Evolutionary conservation across 2,888 invertebrate genomes (phyloP).

Genomic region (Malacosoma neustria): DNA sequence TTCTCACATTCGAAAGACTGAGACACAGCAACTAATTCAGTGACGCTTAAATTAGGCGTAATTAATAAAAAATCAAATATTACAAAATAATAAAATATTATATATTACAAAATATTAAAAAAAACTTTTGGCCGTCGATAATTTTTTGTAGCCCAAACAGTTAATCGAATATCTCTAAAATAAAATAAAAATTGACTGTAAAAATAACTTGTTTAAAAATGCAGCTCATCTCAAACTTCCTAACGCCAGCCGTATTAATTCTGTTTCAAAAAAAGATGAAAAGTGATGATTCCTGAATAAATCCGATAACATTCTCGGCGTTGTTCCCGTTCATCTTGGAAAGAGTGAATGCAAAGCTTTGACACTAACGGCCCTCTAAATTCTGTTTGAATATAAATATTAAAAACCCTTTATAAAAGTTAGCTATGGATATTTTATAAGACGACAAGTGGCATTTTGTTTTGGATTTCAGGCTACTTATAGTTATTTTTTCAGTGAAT

Average conservation of each 20-base stretch:
- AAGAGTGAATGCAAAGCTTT: conserved; percentile 30
- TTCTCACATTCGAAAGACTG: too few species aligned
- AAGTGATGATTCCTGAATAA: conserved; percentile 26
- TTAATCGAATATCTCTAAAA: too few species aligned
- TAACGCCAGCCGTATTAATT: too few species aligned
- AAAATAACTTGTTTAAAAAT: too few species aligned
- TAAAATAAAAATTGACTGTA: too few species aligned
- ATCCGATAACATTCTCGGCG: conserved; percentile 27
- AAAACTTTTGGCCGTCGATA: too few species aligned
- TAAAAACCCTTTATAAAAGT: conserved; percentile 32
- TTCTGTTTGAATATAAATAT: conserved; percentile 38
- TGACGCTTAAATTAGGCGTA: neutral
- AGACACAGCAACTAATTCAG: too few species aligned
- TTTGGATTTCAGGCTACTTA: too few species aligned
- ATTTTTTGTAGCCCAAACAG: too few species aligned
- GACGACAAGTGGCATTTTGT: neutral
- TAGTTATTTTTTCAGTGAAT: too few species aligned
- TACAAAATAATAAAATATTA: neutral
- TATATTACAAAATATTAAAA: neutral
- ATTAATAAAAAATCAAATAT: neutral
- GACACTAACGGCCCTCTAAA: conserved; percentile 46
- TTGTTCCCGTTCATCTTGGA: conserved; percentile 16
- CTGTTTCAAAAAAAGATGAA: conserved; percentile 10
- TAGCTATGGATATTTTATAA: conserved; percentile 6
- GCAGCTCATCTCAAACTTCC: too few species aligned